Evolutionary conservation across 2,113 vertebrate genomes (phyloP).

Genomic region (Gavia stellata): DNA sequence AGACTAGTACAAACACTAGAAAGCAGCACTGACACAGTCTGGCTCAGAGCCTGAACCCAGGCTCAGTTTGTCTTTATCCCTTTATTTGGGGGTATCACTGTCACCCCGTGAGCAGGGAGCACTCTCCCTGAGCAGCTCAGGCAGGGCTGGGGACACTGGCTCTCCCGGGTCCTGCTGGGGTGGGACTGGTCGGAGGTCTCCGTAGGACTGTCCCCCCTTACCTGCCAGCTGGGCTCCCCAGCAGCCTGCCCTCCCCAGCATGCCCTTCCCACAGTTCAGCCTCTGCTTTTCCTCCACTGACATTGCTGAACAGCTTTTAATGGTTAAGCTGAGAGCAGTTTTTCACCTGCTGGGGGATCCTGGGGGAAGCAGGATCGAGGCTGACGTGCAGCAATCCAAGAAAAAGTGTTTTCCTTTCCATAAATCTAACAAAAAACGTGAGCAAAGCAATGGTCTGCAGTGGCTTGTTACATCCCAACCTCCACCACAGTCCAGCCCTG

Average conservation of each 20-base stretch:
- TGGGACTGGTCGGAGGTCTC: neutral
- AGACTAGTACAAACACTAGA: neutral
- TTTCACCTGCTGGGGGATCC: neutral
- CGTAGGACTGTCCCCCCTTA: neutral
- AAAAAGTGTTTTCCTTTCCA: neutral
- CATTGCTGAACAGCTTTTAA: neutral
- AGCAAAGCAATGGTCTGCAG: neutral
- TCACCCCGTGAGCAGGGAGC: fast-evolving
- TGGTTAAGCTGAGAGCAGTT: neutral
- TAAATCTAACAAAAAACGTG: neutral
- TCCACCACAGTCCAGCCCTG: fast-evolving
- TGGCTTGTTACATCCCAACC: neutral
- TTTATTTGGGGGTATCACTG: neutral
- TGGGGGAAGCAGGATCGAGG: neutral
- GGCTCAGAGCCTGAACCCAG: neutral
- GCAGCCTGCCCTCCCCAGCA: neutral
- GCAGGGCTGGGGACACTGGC: neutral
- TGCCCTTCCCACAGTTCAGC: neutral
- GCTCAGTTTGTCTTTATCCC: fast-evolving
- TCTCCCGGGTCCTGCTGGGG: neutral
- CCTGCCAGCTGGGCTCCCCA: neutral
- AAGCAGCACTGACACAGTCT: neutral
- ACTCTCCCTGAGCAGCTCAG: neutral
- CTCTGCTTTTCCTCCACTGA: neutral
- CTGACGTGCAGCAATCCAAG: neutral